Evolutionary conservation across 2,113 vertebrate genomes (phyloP).

Genomic region (Guaruba guarouba): DNA sequence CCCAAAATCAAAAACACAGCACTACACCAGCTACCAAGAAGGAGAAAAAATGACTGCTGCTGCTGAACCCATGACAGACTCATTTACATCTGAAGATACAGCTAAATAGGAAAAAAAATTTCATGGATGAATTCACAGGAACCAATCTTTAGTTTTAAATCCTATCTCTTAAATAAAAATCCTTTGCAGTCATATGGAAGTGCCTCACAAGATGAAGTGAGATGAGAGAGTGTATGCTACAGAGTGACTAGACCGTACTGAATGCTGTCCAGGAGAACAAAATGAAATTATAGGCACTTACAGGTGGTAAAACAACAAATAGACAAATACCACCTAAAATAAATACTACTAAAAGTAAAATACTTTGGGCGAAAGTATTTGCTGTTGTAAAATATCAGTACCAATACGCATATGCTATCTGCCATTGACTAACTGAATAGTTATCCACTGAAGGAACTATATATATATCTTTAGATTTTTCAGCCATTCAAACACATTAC

Average conservation of each 20-base stretch:
- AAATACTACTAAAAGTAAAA: neutral
- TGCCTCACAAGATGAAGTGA: neutral
- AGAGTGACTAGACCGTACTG: neutral
- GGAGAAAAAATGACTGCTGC: no score
- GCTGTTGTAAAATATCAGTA: neutral
- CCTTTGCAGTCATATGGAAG: neutral
- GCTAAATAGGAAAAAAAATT: neutral
- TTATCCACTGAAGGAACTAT: neutral
- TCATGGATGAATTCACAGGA: neutral
- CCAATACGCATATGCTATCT: neutral
- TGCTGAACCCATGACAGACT: neutral
- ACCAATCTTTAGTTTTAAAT: neutral
- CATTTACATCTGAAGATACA: neutral
- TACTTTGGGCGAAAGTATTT: neutral
- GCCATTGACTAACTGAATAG: neutral
- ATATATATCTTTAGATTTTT: neutral
- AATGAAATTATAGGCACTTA: neutral
- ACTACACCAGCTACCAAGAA: no score
- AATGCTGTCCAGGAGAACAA: neutral
- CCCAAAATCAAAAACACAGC: no score
- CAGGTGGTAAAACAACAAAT: neutral
- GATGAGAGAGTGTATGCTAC: neutral
- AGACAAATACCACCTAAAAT: neutral
- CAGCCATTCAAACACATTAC: neutral
- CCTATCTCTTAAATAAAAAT: neutral